Conservation (phyloP, 2,113 vertebrate genomes). For the Hyaena hyaena region DNA sequence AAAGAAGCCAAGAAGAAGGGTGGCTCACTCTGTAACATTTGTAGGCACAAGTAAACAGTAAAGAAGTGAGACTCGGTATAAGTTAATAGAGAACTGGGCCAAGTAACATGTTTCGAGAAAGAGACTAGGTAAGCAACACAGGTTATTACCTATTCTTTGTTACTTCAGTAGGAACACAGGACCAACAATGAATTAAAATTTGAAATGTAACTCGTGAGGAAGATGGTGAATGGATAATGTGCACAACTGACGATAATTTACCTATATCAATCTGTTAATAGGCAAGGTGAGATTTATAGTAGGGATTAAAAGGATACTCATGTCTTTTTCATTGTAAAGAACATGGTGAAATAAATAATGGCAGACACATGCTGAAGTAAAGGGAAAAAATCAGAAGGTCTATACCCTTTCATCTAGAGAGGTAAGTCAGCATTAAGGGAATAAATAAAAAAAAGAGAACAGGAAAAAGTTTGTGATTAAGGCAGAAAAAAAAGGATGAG, state of each 20-base stretch:
- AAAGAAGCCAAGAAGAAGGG: neutral
- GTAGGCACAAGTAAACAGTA: neutral
- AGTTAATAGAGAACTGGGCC: neutral
- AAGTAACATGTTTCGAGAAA: neutral
- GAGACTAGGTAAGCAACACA: slow-evolving; percentile 10
- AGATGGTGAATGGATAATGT: slow-evolving; percentile 13
- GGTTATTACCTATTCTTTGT: neutral
- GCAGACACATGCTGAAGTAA: neutral
- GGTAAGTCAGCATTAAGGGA: neutral
- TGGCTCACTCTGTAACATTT: neutral
- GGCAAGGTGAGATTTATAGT: neutral
- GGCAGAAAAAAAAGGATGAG: neutral
- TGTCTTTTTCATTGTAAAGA: neutral
- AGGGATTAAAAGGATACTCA: neutral
- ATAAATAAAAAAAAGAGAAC: slow-evolving; percentile 2
- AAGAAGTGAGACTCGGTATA: neutral
- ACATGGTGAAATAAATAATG: slow-evolving; percentile 39
- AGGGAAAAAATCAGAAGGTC: slow-evolving; percentile 50
- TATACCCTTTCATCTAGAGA: neutral
- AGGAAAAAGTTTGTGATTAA: neutral
- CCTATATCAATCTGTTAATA: neutral
- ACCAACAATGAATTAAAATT: slow-evolving; percentile 27
- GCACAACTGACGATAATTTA: slow-evolving; percentile 20
- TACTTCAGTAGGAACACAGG: slow-evolving; percentile 12
- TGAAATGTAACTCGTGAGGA: slow-evolving; percentile 37